Conservation (phyloP, 2,797 vertebrate species). For the Chelon auratus region DNA sequence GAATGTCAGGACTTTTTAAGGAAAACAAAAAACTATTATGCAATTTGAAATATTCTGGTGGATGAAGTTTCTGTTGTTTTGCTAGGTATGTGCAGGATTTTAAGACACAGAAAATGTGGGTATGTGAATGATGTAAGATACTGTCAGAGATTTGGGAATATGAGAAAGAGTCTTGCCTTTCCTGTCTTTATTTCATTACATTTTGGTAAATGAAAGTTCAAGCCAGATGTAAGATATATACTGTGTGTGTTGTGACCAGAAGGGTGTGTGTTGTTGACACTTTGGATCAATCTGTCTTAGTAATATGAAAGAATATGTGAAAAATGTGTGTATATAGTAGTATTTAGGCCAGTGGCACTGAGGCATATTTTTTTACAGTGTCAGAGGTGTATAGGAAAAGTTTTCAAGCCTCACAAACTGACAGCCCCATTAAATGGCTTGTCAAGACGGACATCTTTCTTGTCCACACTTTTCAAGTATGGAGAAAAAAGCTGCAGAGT, state of each 20-base stretch:
- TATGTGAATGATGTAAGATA: not conserved
- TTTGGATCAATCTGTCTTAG: no score
- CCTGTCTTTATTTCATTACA: not conserved
- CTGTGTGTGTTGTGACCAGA: no score
- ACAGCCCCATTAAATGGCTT: not conserved
- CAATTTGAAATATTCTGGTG: not conserved
- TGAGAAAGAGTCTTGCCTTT: no score
- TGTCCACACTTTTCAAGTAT: not conserved
- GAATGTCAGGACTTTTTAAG: not conserved
- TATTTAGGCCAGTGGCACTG: not conserved
- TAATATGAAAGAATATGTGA: no score
- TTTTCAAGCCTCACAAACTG: not conserved
- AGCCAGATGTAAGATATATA: no score
- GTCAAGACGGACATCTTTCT: constrained; percentile 3
- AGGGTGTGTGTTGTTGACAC: no score
- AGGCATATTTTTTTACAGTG: not conserved
- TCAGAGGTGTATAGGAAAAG: no score
- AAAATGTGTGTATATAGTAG: no score
- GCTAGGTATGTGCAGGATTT: no score
- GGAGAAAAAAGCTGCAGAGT: not conserved
- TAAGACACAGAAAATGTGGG: no score
- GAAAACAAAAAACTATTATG: not conserved
- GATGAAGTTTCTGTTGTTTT: not conserved
- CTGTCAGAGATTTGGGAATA: not conserved
- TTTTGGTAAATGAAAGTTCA: not conserved